Evolutionary conservation across 2,113 vertebrate species (phyloP), one percentile per base, ranked within the genome.

Genomic region (Acrocephalus kingi): DNA sequence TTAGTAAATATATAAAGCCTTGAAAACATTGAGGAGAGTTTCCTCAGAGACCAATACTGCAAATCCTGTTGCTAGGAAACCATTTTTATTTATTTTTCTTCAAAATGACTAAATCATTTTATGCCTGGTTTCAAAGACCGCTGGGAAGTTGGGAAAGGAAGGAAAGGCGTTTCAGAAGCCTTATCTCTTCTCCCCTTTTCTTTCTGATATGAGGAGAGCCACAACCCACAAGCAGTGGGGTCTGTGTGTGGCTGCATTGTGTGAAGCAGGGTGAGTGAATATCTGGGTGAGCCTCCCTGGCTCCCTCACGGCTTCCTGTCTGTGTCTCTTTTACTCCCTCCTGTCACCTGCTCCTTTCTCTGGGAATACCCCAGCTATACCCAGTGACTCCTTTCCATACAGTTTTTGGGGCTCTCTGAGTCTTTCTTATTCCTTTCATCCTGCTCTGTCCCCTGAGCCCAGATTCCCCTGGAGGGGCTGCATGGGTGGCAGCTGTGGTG

Each of bases 401-500:
- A 2, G 6, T 5, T 84, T 37, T 73, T 27, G 21, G 4, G 31
- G 2, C 0, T 59, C 24, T 46, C 23, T 46, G 25, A 7, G 14
- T 46, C 28, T 58, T 78, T 28, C 10, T 81, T 54, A 12, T 54
- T 19, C 17, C 10, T 54, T 83, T 67, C 27, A 63, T 6, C 7
- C 18, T 35, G 4, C 25, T 69, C 25, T 2, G 0, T 30, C 9
- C 81, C 28, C 15, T 77, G 49, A 51, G 49, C 6, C 9, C 2
- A 0, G 4, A 9, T 18, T 45, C 2, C 2, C 10, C 3, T 0
- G 2, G 24, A 9, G 18, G 20, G 13, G 11, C 14, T 0, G 0
- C 37, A 5, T 0, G 1, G n/a, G 45, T 0, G 1, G 10, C 41
- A 21, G 37, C n/a, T 0, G 0, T 33, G 28, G 18, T 54, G 59